Conservation (phyloP, 2,797 vertebrate species). For the Chelidonichthys spinosus region DNA sequence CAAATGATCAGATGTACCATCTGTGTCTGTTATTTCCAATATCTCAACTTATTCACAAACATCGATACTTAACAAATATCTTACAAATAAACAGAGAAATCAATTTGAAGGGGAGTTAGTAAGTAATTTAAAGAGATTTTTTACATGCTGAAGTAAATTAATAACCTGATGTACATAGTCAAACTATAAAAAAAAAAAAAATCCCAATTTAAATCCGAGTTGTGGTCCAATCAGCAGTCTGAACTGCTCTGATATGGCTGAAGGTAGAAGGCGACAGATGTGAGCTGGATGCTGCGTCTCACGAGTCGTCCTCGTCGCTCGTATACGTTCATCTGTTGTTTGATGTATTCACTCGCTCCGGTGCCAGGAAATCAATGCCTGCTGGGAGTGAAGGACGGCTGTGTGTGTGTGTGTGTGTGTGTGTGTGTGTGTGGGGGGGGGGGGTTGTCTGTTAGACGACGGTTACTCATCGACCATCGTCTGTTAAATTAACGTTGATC, state of each 20-base stretch:
- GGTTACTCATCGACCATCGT: conserved; percentile 73
- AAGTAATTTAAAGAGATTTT: background rate
- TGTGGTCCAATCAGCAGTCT: conserved; percentile 24
- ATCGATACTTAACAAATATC: background rate
- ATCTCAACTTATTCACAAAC: background rate
- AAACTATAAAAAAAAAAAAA: background rate
- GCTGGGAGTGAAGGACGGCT: conserved; percentile 61
- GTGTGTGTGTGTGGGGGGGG: conserved; percentile 13
- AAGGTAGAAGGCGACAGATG: conserved; percentile 65
- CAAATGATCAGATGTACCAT: background rate
- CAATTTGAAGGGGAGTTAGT: background rate
- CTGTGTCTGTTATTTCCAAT: background rate
- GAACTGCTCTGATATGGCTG: conserved; percentile 25
- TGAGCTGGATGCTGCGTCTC: conserved; percentile 66
- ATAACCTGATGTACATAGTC: background rate
- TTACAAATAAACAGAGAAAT: background rate
- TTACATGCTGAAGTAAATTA: background rate
- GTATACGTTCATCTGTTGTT: conserved; percentile 78
- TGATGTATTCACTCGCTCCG: conserved; percentile 72
- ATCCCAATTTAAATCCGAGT: background rate
- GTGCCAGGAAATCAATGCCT: conserved; percentile 76
- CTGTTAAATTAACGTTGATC: conserved; percentile 76
- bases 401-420: background rate
- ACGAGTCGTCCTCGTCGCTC: conserved; percentile 57
- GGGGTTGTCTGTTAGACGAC: conserved; percentile 45